Evolutionary conservation across 2,113 vertebrate genomes (phyloP).

Genomic region (Coryphaenoides rupestris): DNA sequence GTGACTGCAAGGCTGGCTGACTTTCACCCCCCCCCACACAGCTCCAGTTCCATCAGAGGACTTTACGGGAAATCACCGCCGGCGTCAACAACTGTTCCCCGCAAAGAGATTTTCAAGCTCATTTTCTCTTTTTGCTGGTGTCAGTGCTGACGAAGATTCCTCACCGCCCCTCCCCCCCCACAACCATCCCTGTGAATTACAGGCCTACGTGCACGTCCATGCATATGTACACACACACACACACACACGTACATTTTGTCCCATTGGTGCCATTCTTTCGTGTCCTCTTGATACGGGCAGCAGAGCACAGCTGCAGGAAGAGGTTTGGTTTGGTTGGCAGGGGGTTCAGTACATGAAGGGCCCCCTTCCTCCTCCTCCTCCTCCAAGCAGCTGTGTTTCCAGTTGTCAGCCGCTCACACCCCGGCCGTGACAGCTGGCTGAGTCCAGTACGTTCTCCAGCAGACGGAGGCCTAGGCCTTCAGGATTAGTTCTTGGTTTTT

Average conservation of each 20-base stretch:
- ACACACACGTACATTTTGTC: not conserved
- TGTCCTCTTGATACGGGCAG: conserved; percentile 2
- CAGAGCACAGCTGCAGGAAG: conserved; percentile 5
- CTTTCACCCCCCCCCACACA: not conserved
- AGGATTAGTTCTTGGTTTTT: too few species aligned
- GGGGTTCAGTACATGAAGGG: too few species aligned
- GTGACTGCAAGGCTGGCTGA: not conserved
- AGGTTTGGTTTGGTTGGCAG: too few species aligned
- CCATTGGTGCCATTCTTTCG: conserved; percentile 11
- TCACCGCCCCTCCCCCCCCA: too few species aligned
- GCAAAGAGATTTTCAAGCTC: conserved; percentile 16
- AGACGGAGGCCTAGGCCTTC: too few species aligned
- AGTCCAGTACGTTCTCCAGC: too few species aligned
- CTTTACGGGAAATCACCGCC: conserved; percentile 30
- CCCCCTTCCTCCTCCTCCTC: too few species aligned
- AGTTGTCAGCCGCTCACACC: conserved; percentile 9
- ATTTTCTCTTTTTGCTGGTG: conserved; percentile 38
- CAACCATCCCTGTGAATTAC: too few species aligned
- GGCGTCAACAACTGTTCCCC: conserved; percentile 14
- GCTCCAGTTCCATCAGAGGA: conserved; percentile 42
- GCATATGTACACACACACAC: conserved; percentile 12
- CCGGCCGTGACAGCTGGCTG: too few species aligned
- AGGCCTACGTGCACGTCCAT: not conserved
- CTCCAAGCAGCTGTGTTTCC: conserved; percentile 11
- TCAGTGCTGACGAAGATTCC: conserved; percentile 49